Conservation (phyloP, 2,888 invertebrate species). For the Sacculina carcini region DNA sequence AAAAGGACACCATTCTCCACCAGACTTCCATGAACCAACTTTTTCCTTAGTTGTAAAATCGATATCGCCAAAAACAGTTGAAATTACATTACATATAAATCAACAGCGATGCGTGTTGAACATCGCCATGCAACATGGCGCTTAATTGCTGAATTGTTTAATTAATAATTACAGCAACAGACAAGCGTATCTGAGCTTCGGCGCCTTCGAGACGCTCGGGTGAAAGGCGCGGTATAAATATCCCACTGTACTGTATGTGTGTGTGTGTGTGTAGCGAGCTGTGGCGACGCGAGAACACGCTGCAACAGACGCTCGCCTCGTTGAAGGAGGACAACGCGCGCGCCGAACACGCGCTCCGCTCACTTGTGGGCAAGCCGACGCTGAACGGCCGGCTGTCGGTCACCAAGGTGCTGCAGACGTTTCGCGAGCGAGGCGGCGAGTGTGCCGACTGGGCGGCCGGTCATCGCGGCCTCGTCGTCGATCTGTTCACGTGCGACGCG, state of each 20-base stretch:
- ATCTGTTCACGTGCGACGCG: slow-evolving; percentile 88
- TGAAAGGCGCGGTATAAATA: too few relatives aligned
- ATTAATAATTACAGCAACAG: slow-evolving; percentile 4
- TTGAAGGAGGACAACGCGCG: slow-evolving; percentile 82
- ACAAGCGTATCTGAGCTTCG: slow-evolving; percentile 12
- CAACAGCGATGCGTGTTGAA: too few relatives aligned
- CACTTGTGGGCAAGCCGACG: slow-evolving; percentile 79
- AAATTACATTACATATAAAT: too few relatives aligned
- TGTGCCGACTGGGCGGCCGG: slow-evolving; percentile 47
- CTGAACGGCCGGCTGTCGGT: slow-evolving; percentile 91
- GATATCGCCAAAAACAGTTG: too few relatives aligned
- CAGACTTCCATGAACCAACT: too few relatives aligned
- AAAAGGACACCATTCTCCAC: too few relatives aligned
- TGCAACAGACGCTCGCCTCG: slow-evolving; percentile 67
- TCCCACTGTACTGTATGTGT: too few relatives aligned
- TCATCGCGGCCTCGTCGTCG: slow-evolving; percentile 85
- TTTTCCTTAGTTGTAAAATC: too few relatives aligned
- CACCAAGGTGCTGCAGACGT: slow-evolving; percentile 68
- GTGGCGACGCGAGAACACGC: slow-evolving; percentile 80
- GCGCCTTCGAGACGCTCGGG: slow-evolving; percentile 31
- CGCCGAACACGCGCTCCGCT: slow-evolving; percentile 80
- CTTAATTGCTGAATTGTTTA: background rate
- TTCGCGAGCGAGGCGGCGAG: slow-evolving; percentile 43
- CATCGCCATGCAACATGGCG: too few relatives aligned
- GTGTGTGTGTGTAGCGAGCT: too few relatives aligned